Conservation (phyloP, 2,888 invertebrate genomes). For the Apamea sordens region DNA sequence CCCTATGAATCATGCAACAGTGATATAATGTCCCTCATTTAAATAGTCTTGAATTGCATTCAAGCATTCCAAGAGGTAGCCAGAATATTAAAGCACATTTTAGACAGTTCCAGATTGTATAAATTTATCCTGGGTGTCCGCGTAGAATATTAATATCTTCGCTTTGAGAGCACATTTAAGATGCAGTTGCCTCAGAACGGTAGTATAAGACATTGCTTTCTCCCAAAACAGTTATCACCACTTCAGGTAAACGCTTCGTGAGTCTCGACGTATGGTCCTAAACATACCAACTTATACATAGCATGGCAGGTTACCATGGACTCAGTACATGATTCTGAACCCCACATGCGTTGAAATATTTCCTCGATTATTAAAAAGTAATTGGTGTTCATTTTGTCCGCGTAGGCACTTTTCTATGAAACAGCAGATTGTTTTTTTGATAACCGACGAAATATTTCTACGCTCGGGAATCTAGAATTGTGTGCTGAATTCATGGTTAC, state of each 20-base stretch:
- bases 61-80: slow-evolving; percentile 24
- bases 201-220: neutral
- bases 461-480: neutral
- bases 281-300: slow-evolving; percentile 4
- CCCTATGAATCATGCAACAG: slow-evolving; percentile 12
- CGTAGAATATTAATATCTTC: slow-evolving; percentile 50
- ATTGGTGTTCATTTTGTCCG: no score
- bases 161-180: slow-evolving; percentile 36
- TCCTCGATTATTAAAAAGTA: no score
- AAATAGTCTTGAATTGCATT: slow-evolving; percentile 47
- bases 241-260: slow-evolving; percentile 2
- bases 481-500: neutral
- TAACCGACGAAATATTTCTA: no score
- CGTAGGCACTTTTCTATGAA: no score
- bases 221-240: slow-evolving; percentile 2
- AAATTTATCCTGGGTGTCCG: slow-evolving; percentile 36
- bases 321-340: no score
- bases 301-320: no score
- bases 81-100: slow-evolving; percentile 48
- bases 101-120: slow-evolving; percentile 35
- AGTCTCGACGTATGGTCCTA: slow-evolving; percentile 3
- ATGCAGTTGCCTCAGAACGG: slow-evolving; percentile 12
- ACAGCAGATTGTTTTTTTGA: no score
- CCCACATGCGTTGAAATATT: no score
- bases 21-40: slow-evolving; percentile 28